Conservation (phyloP, 2,797 vertebrate genomes). For the Gallinago stenura region DNA sequence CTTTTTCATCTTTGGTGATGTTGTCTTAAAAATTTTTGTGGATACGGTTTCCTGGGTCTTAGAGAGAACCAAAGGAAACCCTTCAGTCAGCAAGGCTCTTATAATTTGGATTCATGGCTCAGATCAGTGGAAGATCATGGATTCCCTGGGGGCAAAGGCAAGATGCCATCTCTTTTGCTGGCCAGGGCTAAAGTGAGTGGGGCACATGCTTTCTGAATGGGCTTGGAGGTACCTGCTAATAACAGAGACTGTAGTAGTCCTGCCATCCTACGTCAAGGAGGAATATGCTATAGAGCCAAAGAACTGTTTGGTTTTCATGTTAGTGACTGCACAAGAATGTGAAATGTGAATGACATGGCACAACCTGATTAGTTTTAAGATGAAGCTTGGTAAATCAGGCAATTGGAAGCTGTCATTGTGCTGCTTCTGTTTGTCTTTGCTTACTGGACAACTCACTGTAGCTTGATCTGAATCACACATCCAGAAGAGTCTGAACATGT, state of each 20-base stretch:
- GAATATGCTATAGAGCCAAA: background rate
- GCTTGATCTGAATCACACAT: background rate
- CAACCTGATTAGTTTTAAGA: background rate
- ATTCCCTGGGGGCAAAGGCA: background rate
- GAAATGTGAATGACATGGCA: background rate
- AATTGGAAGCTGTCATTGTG: background rate
- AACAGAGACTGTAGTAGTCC: background rate
- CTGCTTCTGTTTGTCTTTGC: background rate
- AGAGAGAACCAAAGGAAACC: background rate
- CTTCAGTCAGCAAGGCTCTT: background rate
- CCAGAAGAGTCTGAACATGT: background rate
- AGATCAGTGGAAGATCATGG: background rate
- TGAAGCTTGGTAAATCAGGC: background rate
- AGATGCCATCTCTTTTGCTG: background rate
- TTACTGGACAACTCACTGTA: background rate
- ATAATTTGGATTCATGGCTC: background rate
- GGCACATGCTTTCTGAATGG: fast-evolving
- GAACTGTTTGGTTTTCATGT: background rate
- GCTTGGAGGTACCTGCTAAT: background rate
- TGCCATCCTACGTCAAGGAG: background rate
- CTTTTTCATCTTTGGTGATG: background rate
- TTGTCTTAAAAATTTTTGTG: background rate
- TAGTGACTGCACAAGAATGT: background rate
- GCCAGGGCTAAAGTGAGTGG: background rate
- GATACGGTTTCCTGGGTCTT: background rate